A percentile compares a stretch with the other conserved stretches of the same genome.
phyloP scores from a whole-genome alignment of 2,113 vertebrate genomes.

The Oncorhynchus nerka region DNA sequence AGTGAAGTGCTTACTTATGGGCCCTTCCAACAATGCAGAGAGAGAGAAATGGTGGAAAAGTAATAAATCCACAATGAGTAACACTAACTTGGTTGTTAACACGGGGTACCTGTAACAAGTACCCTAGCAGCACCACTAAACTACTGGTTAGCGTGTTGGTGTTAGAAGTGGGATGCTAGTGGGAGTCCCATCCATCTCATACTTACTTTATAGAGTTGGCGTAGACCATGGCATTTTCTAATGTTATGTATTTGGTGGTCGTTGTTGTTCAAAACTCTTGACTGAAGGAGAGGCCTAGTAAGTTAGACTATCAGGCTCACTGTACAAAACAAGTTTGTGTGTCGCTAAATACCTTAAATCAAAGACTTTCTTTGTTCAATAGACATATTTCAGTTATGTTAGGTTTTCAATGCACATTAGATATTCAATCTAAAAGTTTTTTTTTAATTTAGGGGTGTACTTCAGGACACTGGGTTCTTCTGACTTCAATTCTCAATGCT shows the following conservation, averaged over 20 bases:
- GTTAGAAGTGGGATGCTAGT: background rate
- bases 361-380: background rate
- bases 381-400: background rate
- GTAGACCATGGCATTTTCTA: too few species aligned
- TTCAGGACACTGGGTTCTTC: slow-evolving; percentile 49
- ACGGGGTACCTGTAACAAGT: too few species aligned
- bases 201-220: too few species aligned
- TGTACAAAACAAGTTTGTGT: background rate
- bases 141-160: background rate
- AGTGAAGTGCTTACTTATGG: too few species aligned
- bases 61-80: too few species aligned
- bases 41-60: too few species aligned
- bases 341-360: slow-evolving; percentile 7
- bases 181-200: too few species aligned
- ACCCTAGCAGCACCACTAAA: background rate
- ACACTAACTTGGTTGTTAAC: too few species aligned
- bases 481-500: slow-evolving; percentile 9
- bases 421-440: background rate
- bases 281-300: background rate
- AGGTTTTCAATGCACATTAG: slow-evolving; percentile 6
- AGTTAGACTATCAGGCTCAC: background rate
- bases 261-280: background rate
- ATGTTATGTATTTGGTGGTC: background rate
- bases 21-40: too few species aligned
- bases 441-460: slow-evolving; percentile 35